Base-by-base conservation (phyloP, 2,797 vertebrate genomes). In the Sciaenops ocellatus region DNA sequence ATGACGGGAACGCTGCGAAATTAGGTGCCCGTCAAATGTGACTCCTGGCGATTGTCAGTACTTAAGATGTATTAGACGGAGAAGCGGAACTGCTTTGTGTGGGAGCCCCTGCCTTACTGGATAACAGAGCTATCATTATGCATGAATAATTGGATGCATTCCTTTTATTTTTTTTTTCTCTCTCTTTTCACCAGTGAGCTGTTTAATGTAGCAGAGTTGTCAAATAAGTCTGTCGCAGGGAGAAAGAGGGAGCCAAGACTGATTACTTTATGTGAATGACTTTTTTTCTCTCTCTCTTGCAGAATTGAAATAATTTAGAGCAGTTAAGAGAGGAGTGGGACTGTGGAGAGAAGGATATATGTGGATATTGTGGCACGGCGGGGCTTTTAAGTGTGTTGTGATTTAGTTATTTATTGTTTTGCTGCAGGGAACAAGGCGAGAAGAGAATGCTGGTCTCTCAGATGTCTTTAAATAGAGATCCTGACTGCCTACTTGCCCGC, bases 81-180 rank as follows among this genome's bases (percentile, higher is more conserved):
- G 88, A 83, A 75, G 69, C 90, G 76, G 82, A 86, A 78, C 88
- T 93, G 86, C 89, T 92, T 93, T 91, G 86, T 87, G 90, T 84
- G 73, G 85, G 84, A 79, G 79, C 78, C 73, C 62, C 91, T 55
- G 50, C 84, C 72, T 89, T 62, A 65, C 81, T 74, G 89, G 89
- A 87, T 90, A 92, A 91, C 90, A 89, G 61, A 79, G 74, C 90
- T 72, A 78, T 93, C 89, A 93, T 94, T 93, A 93, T 91, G 90
- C 87, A 84, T 90, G 87, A 93, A 92, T 93, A 94, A 94, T 93
- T 93, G 90, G 91, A 89, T 90, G 85, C 69, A 72, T 90, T 92
- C 71, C 73, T 84, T 83, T 80, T 82, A 38, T 85, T 72, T 73
- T 82, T 76, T 78, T 47, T 72, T 54, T n/a, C 63, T 59, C 62